These are phyloP conservation scores for Stegostoma tigrinum DNA, from an alignment of 2,113 vertebrate species.

Conservation along the genomic window DNA sequence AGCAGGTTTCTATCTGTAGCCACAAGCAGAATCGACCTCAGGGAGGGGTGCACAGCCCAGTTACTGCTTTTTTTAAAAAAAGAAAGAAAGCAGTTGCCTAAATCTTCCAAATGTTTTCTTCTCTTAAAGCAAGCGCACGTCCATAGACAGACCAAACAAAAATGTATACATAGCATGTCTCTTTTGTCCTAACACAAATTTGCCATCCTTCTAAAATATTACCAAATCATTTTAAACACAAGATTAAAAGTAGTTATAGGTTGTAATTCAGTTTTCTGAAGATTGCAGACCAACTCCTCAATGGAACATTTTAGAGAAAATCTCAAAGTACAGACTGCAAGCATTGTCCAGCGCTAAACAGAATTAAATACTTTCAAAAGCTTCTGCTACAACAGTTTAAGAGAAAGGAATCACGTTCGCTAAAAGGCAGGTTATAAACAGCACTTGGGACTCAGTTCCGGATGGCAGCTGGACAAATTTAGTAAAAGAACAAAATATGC, in stretches of 20 bases:
- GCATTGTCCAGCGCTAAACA: neutral
- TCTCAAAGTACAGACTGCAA: neutral
- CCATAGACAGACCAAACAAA: neutral
- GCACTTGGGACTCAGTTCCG: neutral
- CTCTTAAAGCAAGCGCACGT: neutral
- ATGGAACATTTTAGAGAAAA: neutral
- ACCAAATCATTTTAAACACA: neutral
- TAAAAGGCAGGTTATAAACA: too few relatives aligned
- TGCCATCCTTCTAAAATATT: neutral
- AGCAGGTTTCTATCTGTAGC: neutral
- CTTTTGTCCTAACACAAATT: too few relatives aligned
- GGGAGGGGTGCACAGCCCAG: neutral
- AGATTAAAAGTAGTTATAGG: neutral
- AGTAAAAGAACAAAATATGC: neutral
- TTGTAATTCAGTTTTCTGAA: neutral
- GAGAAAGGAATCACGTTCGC: neutral
- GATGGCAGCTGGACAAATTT: neutral
- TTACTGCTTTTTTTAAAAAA: neutral
- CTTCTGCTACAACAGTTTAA: neutral
- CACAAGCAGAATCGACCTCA: conserved; percentile 14
- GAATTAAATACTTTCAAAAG: neutral
- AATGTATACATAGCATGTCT: neutral
- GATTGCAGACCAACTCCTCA: neutral
- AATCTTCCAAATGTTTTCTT: neutral
- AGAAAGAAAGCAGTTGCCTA: neutral